phyloP scores from a whole-genome alignment of 1,140 invertebrate species.

The Aphelenchoides besseyi region DNA sequence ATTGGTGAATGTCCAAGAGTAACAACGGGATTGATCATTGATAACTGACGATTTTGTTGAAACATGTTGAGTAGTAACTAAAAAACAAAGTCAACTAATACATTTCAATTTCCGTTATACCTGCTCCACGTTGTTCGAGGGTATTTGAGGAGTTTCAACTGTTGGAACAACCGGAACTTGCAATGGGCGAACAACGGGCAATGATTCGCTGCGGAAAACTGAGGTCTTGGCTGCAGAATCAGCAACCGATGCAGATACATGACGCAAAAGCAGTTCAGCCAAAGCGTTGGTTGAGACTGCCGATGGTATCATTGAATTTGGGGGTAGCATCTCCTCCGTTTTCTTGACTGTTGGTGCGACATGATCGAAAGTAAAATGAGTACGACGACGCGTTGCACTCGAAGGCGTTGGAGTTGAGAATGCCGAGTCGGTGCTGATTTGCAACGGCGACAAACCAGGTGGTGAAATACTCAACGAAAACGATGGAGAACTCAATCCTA shows the following conservation, averaged over 20 bases:
- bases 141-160: conserved; percentile 1
- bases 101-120: neutral
- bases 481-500: conserved; percentile 24
- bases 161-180: conserved; percentile 7
- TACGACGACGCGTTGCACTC: conserved; percentile 20
- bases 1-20: conserved; percentile 15
- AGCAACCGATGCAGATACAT: neutral
- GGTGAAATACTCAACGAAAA: conserved; percentile 36
- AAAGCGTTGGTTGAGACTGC: conserved; percentile 3
- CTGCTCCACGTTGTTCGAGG: neutral
- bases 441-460: conserved; percentile 38
- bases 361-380: conserved; percentile 46
- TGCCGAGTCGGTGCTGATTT: conserved; percentile 33
- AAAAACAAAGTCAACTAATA: conserved; percentile 18
- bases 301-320: neutral
- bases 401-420: conserved; percentile 41
- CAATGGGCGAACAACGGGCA: conserved; percentile 27
- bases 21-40: conserved; percentile 24
- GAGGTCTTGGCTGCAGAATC: conserved; percentile 24
- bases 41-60: conserved; percentile 34
- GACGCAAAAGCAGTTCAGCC: conserved; percentile 14
- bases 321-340: neutral
- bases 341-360: conserved; percentile 10
- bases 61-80: conserved; percentile 32
- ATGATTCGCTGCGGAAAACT: conserved; percentile 42